Conservation (phyloP, 2,797 vertebrate species). For the Phrynocephalus vlangalii region DNA sequence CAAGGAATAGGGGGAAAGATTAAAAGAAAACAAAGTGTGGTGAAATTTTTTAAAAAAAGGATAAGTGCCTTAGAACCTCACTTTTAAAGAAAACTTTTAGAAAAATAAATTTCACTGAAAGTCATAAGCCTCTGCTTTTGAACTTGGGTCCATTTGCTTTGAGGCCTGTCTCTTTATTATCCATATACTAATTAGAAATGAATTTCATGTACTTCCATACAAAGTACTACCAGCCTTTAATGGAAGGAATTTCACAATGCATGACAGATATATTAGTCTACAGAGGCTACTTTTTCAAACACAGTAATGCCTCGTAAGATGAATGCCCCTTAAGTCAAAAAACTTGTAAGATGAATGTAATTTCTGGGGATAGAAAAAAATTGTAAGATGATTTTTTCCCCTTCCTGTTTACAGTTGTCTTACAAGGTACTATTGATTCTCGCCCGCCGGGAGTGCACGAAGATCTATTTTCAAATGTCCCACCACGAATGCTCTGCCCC, state of each 20-base stretch:
- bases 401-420: too few relatives aligned
- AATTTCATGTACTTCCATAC: neutral
- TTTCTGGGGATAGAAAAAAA: too few relatives aligned
- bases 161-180: neutral
- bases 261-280: neutral
- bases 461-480: too few relatives aligned
- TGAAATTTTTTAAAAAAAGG: neutral
- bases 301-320: too few relatives aligned
- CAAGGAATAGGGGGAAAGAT: neutral
- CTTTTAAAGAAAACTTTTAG: slow-evolving; percentile 4
- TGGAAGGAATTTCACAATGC: neutral
- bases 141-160: neutral
- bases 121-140: neutral
- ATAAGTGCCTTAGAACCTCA: neutral
- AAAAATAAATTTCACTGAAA: slow-evolving; percentile 6
- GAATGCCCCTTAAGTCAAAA: too few relatives aligned
- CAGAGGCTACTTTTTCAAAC: neutral
- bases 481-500: too few relatives aligned
- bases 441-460: too few relatives aligned
- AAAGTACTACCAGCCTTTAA: slow-evolving; percentile 3
- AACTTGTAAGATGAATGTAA: too few relatives aligned
- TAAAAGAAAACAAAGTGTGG: neutral
- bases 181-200: neutral
- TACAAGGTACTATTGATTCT: too few relatives aligned
- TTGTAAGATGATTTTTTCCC: too few relatives aligned